Conservation (phyloP, 2,888 invertebrate species). For the Limnephilus rhombicus region DNA sequence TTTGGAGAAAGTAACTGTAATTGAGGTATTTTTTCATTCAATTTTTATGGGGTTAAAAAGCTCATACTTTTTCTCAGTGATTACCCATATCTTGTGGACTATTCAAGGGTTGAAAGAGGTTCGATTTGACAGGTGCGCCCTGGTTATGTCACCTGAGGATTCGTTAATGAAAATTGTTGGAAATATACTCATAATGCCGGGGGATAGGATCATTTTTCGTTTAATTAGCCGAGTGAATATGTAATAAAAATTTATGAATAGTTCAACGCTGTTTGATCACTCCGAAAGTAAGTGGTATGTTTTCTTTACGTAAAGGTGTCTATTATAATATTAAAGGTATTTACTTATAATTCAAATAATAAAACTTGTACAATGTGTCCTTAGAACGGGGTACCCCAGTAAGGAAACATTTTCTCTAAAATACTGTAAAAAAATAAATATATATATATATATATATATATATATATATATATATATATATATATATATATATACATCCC, state of each 20-base stretch:
- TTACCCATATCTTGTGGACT: not conserved
- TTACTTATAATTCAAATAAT: no score
- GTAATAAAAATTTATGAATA: not conserved
- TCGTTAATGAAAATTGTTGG: constrained; percentile 19
- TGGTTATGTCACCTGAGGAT: not conserved
- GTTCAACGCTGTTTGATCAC: not conserved
- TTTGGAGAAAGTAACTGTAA: not conserved
- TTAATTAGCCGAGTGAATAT: not conserved
- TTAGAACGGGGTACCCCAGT: no score
- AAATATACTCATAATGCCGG: not conserved
- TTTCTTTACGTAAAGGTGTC: not conserved
- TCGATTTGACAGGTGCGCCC: constrained; percentile 15
- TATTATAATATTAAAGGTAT: no score
- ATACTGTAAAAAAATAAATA: no score
- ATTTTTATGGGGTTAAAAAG: not conserved
- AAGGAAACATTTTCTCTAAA: no score
- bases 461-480: no score
- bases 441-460: no score
- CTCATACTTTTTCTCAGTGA: not conserved
- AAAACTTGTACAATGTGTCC: no score
- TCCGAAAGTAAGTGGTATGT: not conserved
- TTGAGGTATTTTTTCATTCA: not conserved
- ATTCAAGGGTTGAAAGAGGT: not conserved
- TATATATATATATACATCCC: no score
- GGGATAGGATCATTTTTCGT: not conserved